Percentiles rank a stretch among this genome's conserved stretches.
phyloP scores from a whole-genome alignment of 2,113 vertebrate genomes.

The Eurypyga helias region DNA sequence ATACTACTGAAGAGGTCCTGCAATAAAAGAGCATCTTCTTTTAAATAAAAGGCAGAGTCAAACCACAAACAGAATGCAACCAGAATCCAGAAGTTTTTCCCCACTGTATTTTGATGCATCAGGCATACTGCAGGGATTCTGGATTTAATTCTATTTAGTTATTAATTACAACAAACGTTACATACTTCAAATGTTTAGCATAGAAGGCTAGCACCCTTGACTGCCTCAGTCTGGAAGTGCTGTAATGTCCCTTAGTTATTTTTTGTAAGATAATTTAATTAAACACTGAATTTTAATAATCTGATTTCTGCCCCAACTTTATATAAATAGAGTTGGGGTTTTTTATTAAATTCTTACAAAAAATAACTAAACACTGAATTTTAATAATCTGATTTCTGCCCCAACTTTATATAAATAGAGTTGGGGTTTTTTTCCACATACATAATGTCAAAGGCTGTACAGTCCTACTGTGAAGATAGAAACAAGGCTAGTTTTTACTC shows the following conservation, averaged over 20 bases:
- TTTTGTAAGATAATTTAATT: not conserved
- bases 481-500: not conserved
- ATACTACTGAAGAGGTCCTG: not conserved
- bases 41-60: not conserved
- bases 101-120: not conserved
- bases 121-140: not conserved
- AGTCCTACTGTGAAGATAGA: not conserved
- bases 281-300: not conserved
- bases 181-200: not conserved
- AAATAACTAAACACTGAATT: not conserved
- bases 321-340: not conserved
- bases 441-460: not conserved
- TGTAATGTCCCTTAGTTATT: not conserved
- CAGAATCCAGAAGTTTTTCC: not conserved
- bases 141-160: not conserved
- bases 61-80: not conserved
- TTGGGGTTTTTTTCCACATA: not conserved
- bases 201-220: not conserved
- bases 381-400: not conserved
- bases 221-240: not conserved
- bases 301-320: not conserved
- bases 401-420: not conserved
- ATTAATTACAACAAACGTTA: not conserved
- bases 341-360: no score
- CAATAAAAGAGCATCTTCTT: not conserved